Percentiles rank a stretch among this genome's conserved stretches.
These are phyloP conservation scores for Toxonevra muliebris DNA, from an alignment of 2,888 invertebrate species.

Conservation along the genomic window DNA sequence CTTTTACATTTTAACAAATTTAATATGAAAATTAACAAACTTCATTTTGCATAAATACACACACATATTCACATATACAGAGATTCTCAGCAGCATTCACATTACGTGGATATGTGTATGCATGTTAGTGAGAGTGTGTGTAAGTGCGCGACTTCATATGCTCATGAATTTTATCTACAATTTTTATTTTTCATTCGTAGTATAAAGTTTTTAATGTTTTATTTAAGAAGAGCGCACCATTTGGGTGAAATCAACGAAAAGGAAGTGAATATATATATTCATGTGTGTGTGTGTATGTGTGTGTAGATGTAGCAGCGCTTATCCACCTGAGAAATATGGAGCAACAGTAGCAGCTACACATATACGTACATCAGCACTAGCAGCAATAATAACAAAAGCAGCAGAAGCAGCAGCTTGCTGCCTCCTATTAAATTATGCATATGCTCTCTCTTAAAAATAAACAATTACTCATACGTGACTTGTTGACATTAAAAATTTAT, in stretches of 20 bases:
- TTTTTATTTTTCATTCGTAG: not conserved
- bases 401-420: constrained; percentile 3
- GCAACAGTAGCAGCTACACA: not conserved
- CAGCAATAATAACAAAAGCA: not conserved
- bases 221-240: constrained; percentile 1
- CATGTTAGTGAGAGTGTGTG: not conserved
- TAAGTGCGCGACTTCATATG: not conserved
- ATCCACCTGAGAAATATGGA: constrained; percentile 21
- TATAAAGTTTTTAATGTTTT: constrained; percentile 4
- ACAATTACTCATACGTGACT: constrained; percentile 40
- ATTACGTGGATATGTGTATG: not conserved
- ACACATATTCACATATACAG: constrained; percentile 5
- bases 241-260: not conserved
- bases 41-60: not conserved
- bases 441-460: constrained; percentile 27
- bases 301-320: not conserved
- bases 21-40: constrained; percentile 55
- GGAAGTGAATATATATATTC: too few species aligned
- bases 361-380: too few species aligned
- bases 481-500: constrained; percentile 35
- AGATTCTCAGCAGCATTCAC: not conserved
- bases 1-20: constrained; percentile 53
- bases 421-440: constrained; percentile 30
- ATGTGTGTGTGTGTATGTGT: too few species aligned
- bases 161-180: not conserved